A percentile compares a stretch with the other conserved stretches of the same genome.
These are phyloP conservation scores for Lepisosteus oculatus DNA, from an alignment of 2,113 vertebrate species.

Conservation along the genomic window DNA sequence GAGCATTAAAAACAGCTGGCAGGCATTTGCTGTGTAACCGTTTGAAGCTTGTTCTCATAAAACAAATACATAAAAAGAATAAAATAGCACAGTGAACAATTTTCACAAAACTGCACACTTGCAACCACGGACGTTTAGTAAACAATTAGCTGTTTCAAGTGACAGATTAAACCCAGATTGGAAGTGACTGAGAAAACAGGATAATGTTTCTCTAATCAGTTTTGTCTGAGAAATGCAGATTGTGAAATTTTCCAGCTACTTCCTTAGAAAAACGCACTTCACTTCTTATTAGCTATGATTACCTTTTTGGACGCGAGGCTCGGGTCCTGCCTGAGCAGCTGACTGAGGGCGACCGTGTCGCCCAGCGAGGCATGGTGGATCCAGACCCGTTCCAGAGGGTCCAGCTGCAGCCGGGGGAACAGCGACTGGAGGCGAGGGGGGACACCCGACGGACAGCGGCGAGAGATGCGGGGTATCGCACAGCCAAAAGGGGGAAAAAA, in stretches of 20 bases:
- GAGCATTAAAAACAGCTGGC: slow-evolving; percentile 46
- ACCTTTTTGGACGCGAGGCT: slow-evolving; percentile 48
- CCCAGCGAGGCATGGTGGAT: slow-evolving; percentile 44
- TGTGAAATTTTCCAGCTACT: slow-evolving; percentile 82
- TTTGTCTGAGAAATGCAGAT: slow-evolving; percentile 76
- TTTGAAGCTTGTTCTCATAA: slow-evolving; percentile 56
- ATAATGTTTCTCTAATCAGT: slow-evolving; percentile 81
- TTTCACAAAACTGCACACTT: slow-evolving; percentile 66
- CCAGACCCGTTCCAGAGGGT: slow-evolving; percentile 52
- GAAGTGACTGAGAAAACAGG: slow-evolving; percentile 77
- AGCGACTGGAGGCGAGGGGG: slow-evolving; percentile 49
- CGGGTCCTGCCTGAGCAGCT: slow-evolving; percentile 43
- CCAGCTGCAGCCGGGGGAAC: slow-evolving; percentile 53
- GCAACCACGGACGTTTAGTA: slow-evolving; percentile 67
- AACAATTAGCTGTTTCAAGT: slow-evolving; percentile 77
- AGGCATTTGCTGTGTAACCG: slow-evolving; percentile 62
- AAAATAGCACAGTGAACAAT: slow-evolving; percentile 22
- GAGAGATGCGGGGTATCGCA: background rate
- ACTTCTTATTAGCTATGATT: slow-evolving; percentile 72
- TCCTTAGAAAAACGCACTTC: slow-evolving; percentile 80
- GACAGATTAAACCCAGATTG: slow-evolving; percentile 80
- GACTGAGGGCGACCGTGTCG: slow-evolving; percentile 45
- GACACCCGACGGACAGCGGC: background rate
- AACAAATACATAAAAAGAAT: slow-evolving; percentile 9
- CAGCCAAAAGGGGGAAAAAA: background rate